phyloP scores from a whole-genome alignment of 2,113 vertebrate genomes.

The Stegostoma tigrinum region DNA sequence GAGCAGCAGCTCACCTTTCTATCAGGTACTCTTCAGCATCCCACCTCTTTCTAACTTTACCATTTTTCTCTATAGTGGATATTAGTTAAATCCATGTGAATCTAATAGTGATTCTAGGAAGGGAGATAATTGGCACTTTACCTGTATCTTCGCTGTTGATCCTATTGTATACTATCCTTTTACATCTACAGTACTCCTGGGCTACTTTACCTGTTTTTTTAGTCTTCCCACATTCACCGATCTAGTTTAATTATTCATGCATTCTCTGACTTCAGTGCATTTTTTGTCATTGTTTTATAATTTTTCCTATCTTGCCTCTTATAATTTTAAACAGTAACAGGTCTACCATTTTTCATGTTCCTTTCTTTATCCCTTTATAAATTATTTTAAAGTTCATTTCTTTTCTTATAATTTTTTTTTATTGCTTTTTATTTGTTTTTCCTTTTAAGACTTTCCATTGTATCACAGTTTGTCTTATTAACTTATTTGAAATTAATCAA shows the following conservation, averaged over 20 bases:
- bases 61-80: not conserved
- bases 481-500: conserved; percentile 3
- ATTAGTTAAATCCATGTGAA: not conserved
- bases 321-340: not conserved
- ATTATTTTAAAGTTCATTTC: not conserved
- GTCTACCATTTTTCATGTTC: not conserved
- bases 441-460: not conserved
- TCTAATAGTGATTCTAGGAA: not conserved
- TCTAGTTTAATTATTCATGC: not conserved
- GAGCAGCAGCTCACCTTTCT: not conserved
- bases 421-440: not conserved
- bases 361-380: not conserved
- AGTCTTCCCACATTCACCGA: not conserved
- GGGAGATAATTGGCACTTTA: not conserved
- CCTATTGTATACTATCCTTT: not conserved
- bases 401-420: not conserved
- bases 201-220: not conserved
- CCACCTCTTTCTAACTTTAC: no score
- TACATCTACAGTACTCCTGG: not conserved
- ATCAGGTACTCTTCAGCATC: not conserved
- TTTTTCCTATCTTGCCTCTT: not conserved
- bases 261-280: not conserved
- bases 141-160: not conserved
- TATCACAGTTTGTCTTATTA: not conserved
- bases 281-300: not conserved